Percentiles rank a stretch among this genome's conserved stretches.
Conservation (phyloP, 2,797 vertebrate genomes). For the Passerculus sandwichensis region DNA sequence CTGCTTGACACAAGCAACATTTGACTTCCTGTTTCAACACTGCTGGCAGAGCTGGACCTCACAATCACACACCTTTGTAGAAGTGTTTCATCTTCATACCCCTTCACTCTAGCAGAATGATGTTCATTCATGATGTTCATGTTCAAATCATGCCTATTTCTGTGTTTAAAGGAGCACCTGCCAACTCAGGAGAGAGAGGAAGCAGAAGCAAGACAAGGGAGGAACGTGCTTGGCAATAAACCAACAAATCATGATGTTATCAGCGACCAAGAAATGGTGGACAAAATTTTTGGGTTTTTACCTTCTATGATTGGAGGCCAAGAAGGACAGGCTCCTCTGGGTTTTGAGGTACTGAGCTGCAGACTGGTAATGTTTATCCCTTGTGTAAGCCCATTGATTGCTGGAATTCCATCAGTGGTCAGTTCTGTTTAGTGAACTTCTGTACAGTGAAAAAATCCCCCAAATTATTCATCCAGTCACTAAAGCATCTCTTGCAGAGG, state of each 20-base stretch:
- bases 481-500: not conserved
- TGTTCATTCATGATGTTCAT: not conserved
- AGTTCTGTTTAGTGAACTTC: not conserved
- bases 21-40: not conserved
- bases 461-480: not conserved
- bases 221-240: slow-evolving; percentile 34
- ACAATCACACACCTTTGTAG: not conserved
- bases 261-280: slow-evolving; percentile 90
- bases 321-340: slow-evolving; percentile 83
- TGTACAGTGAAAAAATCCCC: not conserved
- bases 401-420: not conserved
- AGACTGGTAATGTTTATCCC: not conserved
- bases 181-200: slow-evolving; percentile 73
- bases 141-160: not conserved
- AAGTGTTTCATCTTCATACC: not conserved
- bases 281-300: slow-evolving; percentile 92
- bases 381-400: not conserved
- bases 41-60: not conserved
- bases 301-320: slow-evolving; percentile 82
- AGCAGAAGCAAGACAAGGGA: slow-evolving; percentile 52
- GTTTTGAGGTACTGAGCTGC: slow-evolving; percentile 81
- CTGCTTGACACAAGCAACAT: not conserved
- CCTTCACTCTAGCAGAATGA: not conserved
- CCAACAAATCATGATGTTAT: slow-evolving; percentile 77
- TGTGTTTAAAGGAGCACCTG: slow-evolving; percentile 76